Base-by-base conservation (phyloP, 2,113 vertebrate species). In the Xyrauchen texanus region DNA sequence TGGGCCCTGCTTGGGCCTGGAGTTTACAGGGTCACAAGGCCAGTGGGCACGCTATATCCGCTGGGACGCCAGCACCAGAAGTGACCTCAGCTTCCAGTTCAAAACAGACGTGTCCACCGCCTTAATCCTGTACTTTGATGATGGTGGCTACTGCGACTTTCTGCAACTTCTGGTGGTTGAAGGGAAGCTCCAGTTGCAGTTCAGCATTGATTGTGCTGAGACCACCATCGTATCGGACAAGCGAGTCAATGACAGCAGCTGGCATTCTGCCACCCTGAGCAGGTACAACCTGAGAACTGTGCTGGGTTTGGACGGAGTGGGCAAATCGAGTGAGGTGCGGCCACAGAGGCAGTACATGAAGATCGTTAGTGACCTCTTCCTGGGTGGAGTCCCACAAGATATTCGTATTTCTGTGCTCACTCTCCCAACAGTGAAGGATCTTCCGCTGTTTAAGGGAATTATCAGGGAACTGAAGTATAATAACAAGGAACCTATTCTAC, bases 1-100 rank as follows among this genome's bases (percentile, higher is more conserved):
- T 78, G 94, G 94, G 77, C 86, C 95, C 53, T 96, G 94, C 91
- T 86, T 96, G 90, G 96, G 96, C 86, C 89, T 99, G 46, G 96
- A 99, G 76, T 99, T 99, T 88, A 90, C 95, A 85, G 98, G 97
- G 51, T 89, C 94, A n/a, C 94, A 95, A 46, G 96, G 95, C 85
- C 96, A 98, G 88, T 99, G 97, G 98, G 95, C 96, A 69, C 97
- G 98, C 87, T 99, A 96, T 93, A 93, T 98, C 82, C 96, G 97
- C 89, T 99, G 98, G 98, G 98, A 99, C n/a, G 97, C 97, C 85
- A 96, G 96, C 92, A 95, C 94, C 0, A 94, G 94, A 70, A 94
- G 96, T 1, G 96, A 99, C 88, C 96, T 99, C 87, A 99, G 96
- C 87, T 97, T 99, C 88, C 96, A 95, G 88, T 91, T 99, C 87